Evolutionary conservation across 1,140 invertebrate genomes (phyloP), one percentile per base, ranked within the genome.

Genomic region (Tribolium madens): DNA sequence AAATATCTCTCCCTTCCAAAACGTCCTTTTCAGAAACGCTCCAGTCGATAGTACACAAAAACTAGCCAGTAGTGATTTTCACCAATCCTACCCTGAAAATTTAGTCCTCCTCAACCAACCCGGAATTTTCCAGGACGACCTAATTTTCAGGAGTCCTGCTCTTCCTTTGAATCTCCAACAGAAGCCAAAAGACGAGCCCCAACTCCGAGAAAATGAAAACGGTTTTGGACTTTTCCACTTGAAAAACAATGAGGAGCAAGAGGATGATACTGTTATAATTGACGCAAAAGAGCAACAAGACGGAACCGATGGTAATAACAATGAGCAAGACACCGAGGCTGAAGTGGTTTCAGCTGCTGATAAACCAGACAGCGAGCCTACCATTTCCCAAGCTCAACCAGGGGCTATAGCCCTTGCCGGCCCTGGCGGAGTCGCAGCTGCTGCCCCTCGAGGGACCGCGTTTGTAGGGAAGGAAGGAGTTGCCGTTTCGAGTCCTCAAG

Each of bases 331-430:
- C 6, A 72, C 76, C 26, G 70, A 80, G 52, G 33, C 12, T 74
- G 75, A 75, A 9, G 42, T 71, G 9, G 69, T 71, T 0, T 48
- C 53, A 13, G 76, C 79, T 60, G 47, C 52, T 12, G 70, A 69
- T 46, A 76, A 77, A 36, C 68, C 57, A 12, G 75, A 75, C 48
- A 74, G 17, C 42, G 84, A 85, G 79, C 84, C 86, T 4, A 84
- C 84, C 48, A 83, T 87, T 48, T 85, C 87, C 0, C 85, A 87
- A 79, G 86, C 85, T 9, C 83, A 85, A 71, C 87, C 87, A 17
- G 82, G 83, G 42, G 87, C 87, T 6, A 84, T 88, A 10, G 87
- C 87, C 1, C 77, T 88, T 50, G 86, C 87, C 13, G 87, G 87
- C 31, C 82, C 83, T 47, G 87, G 87, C 31, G 87, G 87, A 7